phyloP scores from a whole-genome alignment of 2,113 vertebrate genomes.

The Chascanopsetta lugubris region DNA sequence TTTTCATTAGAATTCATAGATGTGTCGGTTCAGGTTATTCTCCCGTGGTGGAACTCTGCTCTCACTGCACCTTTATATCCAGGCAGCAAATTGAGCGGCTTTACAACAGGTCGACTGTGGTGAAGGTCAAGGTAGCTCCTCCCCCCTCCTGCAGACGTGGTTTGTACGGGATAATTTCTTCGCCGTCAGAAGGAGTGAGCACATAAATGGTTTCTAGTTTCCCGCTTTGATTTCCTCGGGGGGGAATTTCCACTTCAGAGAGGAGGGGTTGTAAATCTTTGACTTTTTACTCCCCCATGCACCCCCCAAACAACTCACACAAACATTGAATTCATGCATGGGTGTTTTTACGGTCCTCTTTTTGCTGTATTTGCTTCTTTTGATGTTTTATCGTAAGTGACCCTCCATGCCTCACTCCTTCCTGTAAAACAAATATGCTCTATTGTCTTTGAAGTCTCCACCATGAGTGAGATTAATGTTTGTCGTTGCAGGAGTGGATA shows the following conservation, averaged over 20 bases:
- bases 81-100: constrained; percentile 49
- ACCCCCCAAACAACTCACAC: neutral
- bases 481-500: constrained; percentile 20
- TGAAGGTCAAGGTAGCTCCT: constrained; percentile 55
- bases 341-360: neutral
- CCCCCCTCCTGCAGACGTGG: constrained; percentile 34
- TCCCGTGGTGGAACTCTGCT: neutral
- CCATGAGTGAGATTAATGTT: constrained; percentile 34
- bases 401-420: constrained; percentile 2
- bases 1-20: constrained; percentile 41
- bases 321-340: neutral
- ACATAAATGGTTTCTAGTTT: constrained; percentile 62
- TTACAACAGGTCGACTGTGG: constrained; percentile 42
- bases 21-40: constrained; percentile 19
- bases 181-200: constrained; percentile 50
- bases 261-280: constrained; percentile 32
- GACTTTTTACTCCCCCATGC: neutral
- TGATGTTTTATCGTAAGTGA: neutral
- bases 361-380: neutral
- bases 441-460: neutral
- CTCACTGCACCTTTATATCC: constrained; percentile 28
- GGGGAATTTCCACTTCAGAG: constrained; percentile 60
- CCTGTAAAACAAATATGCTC: neutral
- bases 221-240: constrained; percentile 63
- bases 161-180: constrained; percentile 54